Conservation (phyloP, 2,113 vertebrate genomes). For the Tonatia bakeri region DNA sequence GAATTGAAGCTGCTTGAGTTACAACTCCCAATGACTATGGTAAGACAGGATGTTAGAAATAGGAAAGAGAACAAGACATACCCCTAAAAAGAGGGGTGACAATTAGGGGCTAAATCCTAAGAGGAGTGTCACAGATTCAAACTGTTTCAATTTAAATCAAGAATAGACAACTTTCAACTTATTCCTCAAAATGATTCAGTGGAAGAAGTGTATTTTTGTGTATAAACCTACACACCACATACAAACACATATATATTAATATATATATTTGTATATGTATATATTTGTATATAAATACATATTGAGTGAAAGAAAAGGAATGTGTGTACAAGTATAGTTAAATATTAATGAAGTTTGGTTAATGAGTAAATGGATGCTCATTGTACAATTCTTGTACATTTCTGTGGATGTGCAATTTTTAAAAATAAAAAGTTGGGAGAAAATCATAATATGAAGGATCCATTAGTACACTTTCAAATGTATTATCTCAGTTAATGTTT, state of each 20-base stretch:
- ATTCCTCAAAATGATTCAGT: conserved; percentile 17
- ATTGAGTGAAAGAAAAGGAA: background rate
- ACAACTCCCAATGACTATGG: background rate
- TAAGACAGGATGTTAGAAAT: conserved; percentile 7
- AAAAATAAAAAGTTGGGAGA: conserved; percentile 14
- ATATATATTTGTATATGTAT: too few relatives aligned
- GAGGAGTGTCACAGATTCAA: conserved; percentile 18
- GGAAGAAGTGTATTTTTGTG: background rate
- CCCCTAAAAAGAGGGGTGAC: background rate
- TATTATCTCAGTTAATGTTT: background rate
- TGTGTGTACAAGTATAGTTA: background rate
- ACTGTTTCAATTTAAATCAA: conserved; percentile 20
- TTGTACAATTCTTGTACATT: background rate
- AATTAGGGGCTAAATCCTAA: conserved; percentile 39
- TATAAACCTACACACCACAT: background rate
- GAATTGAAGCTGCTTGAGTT: background rate
- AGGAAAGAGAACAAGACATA: conserved; percentile 22
- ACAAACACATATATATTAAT: background rate
- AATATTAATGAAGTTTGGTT: background rate
- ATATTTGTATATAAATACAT: background rate
- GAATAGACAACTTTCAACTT: conserved; percentile 10
- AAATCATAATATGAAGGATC: background rate
- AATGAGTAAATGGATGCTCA: background rate
- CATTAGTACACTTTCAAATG: background rate
- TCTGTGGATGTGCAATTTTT: background rate